Percentiles rank a stretch among this genome's conserved stretches.
These are phyloP conservation scores for Drosophila suzukii DNA, from an alignment of 1,140 invertebrate genomes.

Conservation along the genomic window DNA sequence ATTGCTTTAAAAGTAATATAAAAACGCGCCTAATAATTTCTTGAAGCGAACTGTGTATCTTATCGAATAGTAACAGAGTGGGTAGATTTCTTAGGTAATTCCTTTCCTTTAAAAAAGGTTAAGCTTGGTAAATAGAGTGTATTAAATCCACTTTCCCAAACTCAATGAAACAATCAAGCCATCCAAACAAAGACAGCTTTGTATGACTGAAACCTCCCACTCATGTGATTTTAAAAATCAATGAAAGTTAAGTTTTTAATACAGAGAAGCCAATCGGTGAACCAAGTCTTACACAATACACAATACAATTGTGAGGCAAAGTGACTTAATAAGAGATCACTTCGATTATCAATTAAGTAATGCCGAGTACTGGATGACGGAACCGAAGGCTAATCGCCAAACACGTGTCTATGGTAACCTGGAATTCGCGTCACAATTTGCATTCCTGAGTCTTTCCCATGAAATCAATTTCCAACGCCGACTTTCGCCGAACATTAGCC, in stretches of 20 bases:
- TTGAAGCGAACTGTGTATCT: too few relatives aligned
- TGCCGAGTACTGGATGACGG: background rate
- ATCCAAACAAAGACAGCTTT: background rate
- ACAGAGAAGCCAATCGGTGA: background rate
- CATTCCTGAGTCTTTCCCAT: slow-evolving; percentile 37
- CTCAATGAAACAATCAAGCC: slow-evolving; percentile 1
- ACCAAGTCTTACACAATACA: too few relatives aligned
- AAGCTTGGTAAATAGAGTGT: background rate
- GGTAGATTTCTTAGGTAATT: background rate
- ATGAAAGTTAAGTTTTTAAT: background rate
- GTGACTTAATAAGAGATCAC: background rate
- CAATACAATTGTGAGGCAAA: background rate
- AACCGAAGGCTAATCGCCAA: slow-evolving; percentile 7
- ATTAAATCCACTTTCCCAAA: background rate
- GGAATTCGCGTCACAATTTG: slow-evolving; percentile 6
- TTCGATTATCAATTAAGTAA: slow-evolving; percentile 6
- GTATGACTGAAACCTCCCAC: background rate
- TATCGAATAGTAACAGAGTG: too few relatives aligned
- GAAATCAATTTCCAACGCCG: slow-evolving; percentile 58
- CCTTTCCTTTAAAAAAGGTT: background rate
- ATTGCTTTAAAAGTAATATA: too few relatives aligned
- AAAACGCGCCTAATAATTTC: too few relatives aligned
- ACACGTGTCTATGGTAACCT: slow-evolving; percentile 28
- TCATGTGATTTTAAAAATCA: background rate
- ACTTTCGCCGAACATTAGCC: slow-evolving; percentile 33